Percentiles rank a stretch among this genome's conserved stretches.
These are phyloP conservation scores for Philaenus spumarius DNA, from an alignment of 1,140 invertebrate genomes.

Conservation along the genomic window DNA sequence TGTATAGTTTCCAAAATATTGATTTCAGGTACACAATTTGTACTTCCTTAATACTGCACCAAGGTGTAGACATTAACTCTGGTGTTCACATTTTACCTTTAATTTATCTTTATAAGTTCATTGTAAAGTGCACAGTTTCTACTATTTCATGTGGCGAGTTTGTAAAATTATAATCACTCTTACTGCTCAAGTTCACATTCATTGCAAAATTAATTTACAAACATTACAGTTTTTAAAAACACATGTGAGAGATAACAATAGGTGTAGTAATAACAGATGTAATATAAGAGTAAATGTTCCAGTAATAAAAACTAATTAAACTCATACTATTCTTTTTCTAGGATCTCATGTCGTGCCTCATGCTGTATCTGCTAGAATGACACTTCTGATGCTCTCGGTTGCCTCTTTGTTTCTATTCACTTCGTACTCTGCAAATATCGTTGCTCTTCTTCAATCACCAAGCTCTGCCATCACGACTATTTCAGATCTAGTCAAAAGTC, in stretches of 20 bases:
- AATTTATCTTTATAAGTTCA: too few relatives aligned
- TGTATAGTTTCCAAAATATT: too few relatives aligned
- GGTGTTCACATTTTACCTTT: too few relatives aligned
- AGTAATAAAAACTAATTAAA: not conserved
- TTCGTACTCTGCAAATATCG: conserved; percentile 66
- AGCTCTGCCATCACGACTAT: conserved; percentile 54
- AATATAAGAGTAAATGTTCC: too few relatives aligned
- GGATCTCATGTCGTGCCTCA: conserved; percentile 42
- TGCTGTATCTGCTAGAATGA: conserved; percentile 42
- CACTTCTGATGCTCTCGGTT: conserved; percentile 50
- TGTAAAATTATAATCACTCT: too few relatives aligned
- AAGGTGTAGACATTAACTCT: too few relatives aligned
- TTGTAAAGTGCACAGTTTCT: too few relatives aligned
- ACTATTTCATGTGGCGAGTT: too few relatives aligned
- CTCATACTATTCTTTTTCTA: conserved; percentile 9
- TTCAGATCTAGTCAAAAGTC: conserved; percentile 51
- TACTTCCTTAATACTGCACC: too few relatives aligned
- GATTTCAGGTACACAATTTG: too few relatives aligned
- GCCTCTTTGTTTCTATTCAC: conserved; percentile 54
- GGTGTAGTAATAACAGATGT: not conserved
- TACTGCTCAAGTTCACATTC: not conserved
- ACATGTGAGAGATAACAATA: not conserved
- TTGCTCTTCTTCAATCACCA: conserved; percentile 58
- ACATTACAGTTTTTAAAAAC: not conserved
- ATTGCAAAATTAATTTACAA: not conserved